These are phyloP conservation scores for Ceratosolen fusciceps DNA, from an alignment of 1,140 invertebrate genomes.

Conservation along the genomic window DNA sequence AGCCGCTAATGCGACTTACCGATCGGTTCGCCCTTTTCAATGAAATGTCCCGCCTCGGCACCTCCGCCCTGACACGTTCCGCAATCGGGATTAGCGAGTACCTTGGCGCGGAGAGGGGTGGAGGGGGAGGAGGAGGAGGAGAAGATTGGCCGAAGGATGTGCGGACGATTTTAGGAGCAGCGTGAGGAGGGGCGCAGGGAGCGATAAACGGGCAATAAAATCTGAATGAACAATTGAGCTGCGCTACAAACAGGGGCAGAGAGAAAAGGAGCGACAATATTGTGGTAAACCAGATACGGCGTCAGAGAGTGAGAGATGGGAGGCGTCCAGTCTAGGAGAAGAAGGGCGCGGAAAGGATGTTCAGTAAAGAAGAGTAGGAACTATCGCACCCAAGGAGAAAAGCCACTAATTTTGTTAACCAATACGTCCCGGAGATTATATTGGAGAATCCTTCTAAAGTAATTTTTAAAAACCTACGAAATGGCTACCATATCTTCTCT, in stretches of 20 bases:
- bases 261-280: neutral
- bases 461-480: no score
- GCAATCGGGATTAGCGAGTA: no score
- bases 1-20: no score
- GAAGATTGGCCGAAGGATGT: no score
- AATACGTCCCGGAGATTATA: neutral
- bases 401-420: neutral
- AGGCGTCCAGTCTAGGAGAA: neutral
- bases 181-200: constrained; percentile 38
- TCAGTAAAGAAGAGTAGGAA: neutral
- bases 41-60: no score
- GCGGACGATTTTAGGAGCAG: neutral
- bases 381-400: neutral
- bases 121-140: no score
- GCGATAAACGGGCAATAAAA: constrained; percentile 34
- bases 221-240: constrained; percentile 24
- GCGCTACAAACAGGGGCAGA: neutral
- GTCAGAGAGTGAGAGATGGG: neutral
- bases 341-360: neutral
- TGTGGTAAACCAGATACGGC: neutral
- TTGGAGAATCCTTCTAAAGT: no score
- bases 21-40: no score
- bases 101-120: no score
- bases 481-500: no score
- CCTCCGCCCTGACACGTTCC: no score